Evolutionary conservation across 2,888 invertebrate genomes (phyloP), one percentile per base, ranked within the genome.

Genomic region (Flexamia atlantica): DNA sequence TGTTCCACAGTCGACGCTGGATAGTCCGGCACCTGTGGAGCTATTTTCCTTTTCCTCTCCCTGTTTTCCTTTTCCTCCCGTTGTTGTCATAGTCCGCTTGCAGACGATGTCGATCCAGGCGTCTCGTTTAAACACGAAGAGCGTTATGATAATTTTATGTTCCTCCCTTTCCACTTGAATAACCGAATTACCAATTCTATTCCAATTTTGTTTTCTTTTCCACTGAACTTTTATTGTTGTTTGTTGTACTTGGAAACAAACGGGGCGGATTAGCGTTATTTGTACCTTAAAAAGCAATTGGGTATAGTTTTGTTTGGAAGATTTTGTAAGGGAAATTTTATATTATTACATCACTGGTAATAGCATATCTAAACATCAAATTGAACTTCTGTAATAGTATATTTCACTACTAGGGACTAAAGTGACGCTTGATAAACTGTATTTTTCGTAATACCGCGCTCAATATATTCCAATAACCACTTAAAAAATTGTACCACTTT

Each of bases 121-220:
- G 46, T 17, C 53, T 23, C 20, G 7, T 7, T 57, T 57, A 10
- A 23, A 46, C 20, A 14, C 25, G n/a, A n/a, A 30, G 17, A 14
- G 64, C 28, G 7, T 64, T 64, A 64, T 64, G 28, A 64, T 64
- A 28, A 64, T 64, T 64, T 64, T 64, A 64, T 64, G 30, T 9
- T 4, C 25, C 14, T 64, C 14, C 57, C 23, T 23, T 57, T 57
- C 64, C 64, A 17, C 12, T 17, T 57, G 2, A 57, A 57, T 1
- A 23, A 2, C 25, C 28, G 25, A 17, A 64, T 64, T 28, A 28
- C 14, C 64, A 64, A 64, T 64, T 64, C 64, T 64, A 28, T 64
- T 60, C 60, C 25, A 3, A 64, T 17, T 46, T 25, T 57, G 57
- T 57, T 23, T 25, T 23, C 25, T 23, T 57, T 23, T 23, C 23